Evolutionary conservation across 2,888 invertebrate species (phyloP), one percentile per base, ranked within the genome.

Genomic region (Lasius fuliginosus): DNA sequence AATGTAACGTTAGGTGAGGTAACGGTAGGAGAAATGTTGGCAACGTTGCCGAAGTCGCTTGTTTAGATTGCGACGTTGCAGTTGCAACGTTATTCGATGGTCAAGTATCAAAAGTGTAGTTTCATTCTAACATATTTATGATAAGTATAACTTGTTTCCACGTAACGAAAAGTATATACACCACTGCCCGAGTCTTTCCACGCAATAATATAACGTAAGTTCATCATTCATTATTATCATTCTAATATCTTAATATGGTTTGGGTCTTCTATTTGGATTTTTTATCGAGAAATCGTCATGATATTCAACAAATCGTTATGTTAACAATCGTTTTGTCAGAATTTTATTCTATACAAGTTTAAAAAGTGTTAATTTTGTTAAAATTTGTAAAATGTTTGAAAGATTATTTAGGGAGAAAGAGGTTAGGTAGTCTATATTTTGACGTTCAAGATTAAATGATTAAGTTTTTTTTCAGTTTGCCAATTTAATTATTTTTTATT

Each of bases 21-120:
- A 87, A 82, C 85, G 75, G 85, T 84, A 46, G 83, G 27, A 58
- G 85, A 76, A 91, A 87, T 91, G 85, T 84, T 88, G 92, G 91
- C 93, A 93, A 93, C 93, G 86, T 84, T 85, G 93, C 91, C 75
- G 27, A 46, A 33, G 82, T 89, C 90, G 88, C 90, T 91, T 92
- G 91, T 90, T 93, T 89, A 90, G 86, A 84, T 86, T 90, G 93
- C 92, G 89, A 86, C 86, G 93, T 92, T 93, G 92, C 89, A 91
- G 93, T 92, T 93, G 92, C 89, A 91, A 53, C n/a, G 89, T 88
- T 91, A 73, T 83, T 88, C 87, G 89, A 86, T 89, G 88, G 82
- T 91, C 88, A 88, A 87, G 90, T 89, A 91, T 89, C 89, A 58
- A 89, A 86, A 87, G 91, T 89, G 89, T 85, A 86, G 89, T 86